Evolutionary conservation across 2,797 vertebrate genomes (phyloP).

Genomic region (Acestrorhynchus altus): DNA sequence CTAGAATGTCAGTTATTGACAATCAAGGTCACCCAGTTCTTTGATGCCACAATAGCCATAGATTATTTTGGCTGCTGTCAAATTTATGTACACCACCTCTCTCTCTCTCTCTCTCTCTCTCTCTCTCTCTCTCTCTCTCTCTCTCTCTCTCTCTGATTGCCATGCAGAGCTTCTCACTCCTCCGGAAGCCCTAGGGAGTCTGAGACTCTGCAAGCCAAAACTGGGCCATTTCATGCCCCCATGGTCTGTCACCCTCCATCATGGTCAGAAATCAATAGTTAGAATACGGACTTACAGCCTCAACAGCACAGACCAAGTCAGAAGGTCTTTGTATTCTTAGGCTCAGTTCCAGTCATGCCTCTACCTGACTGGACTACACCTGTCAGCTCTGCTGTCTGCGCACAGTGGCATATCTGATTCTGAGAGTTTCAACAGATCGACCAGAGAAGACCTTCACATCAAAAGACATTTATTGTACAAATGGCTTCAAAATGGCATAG

Average conservation of each 20-base stretch:
- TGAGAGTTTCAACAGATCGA: no score
- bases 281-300: constrained; percentile 57
- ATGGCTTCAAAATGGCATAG: no score
- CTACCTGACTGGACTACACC: not conserved
- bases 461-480: not conserved
- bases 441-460: not conserved
- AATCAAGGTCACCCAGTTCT: not conserved
- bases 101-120: not conserved
- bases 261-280: constrained; percentile 68
- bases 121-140: not conserved
- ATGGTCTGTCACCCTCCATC: constrained; percentile 67
- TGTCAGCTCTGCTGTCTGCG: not conserved
- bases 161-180: not conserved
- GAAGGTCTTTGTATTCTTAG: not conserved
- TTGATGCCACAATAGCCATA: no score
- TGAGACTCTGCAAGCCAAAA: constrained; percentile 66
- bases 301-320: constrained; percentile 24
- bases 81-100: not conserved
- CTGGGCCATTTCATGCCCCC: constrained; percentile 60
- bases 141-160: constrained; percentile 4
- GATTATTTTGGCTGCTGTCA: not conserved
- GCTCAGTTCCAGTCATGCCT: not conserved
- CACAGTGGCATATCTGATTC: no score
- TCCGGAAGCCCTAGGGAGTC: constrained; percentile 32
- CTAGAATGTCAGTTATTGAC: no score